A percentile compares a stretch with the other conserved stretches of the same genome.
phyloP scores from a whole-genome alignment of 2,888 invertebrate species.

The Fragum whitleyi region DNA sequence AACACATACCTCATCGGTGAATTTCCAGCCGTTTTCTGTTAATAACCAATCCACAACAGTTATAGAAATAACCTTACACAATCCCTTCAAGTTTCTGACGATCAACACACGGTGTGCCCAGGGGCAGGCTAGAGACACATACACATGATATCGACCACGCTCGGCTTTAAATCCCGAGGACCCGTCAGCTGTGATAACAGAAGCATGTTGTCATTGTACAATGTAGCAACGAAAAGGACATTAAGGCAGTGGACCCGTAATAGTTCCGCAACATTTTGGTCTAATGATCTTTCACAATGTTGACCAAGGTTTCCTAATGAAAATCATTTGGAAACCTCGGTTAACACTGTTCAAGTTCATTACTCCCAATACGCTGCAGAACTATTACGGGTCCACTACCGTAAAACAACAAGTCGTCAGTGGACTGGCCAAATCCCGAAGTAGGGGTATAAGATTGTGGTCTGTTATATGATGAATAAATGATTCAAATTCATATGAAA shows the following conservation, averaged over 20 bases:
- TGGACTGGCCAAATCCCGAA: neutral
- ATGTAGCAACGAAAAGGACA: neutral
- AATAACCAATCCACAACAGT: conserved; percentile 80
- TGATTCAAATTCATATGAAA: no score
- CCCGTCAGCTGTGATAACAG: conserved; percentile 75
- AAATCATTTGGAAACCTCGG: no score
- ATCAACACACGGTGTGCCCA: conserved; percentile 82
- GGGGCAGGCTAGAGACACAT: conserved; percentile 83
- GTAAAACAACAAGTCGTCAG: neutral
- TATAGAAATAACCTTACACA: conserved; percentile 77
- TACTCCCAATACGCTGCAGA: no score
- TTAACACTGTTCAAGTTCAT: no score
- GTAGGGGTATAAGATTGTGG: neutral
- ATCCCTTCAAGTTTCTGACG: conserved; percentile 79
- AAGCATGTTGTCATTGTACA: neutral
- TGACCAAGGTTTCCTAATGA: no score
- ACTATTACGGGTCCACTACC: no score
- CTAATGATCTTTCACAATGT: no score
- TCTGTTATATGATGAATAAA: neutral
- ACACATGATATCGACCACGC: conserved; percentile 81
- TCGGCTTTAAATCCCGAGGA: conserved; percentile 80
- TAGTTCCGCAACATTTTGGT: no score
- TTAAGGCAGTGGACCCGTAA: no score
- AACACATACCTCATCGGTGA: conserved; percentile 73
- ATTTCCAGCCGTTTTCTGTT: conserved; percentile 77